Percentiles rank a stretch among this genome's conserved stretches.
phyloP scores from a whole-genome alignment of 2,113 vertebrate genomes.

The Macquaria australasica region DNA sequence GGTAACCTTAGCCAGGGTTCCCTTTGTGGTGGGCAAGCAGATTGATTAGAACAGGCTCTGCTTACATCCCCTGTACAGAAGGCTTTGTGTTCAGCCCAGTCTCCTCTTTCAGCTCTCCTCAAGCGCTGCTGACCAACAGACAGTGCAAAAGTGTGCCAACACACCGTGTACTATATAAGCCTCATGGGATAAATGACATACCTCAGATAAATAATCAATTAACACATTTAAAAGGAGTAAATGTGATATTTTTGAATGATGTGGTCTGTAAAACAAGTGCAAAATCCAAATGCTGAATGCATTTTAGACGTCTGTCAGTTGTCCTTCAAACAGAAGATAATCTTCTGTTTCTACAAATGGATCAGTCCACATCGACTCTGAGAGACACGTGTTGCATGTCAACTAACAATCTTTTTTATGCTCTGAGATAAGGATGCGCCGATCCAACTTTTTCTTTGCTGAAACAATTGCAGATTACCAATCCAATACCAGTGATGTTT shows the following conservation, averaged over 20 bases:
- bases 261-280: neutral
- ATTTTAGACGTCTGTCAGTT: neutral
- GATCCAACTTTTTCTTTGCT: neutral
- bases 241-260: neutral
- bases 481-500: neutral
- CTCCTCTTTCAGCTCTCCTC: conserved; percentile 76
- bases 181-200: conserved; percentile 7
- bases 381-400: neutral
- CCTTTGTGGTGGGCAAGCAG: conserved; percentile 80
- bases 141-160: conserved; percentile 43
- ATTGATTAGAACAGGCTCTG: conserved; percentile 78
- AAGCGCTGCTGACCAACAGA: conserved; percentile 60
- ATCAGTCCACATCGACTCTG: neutral
- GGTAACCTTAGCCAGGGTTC: conserved; percentile 81
- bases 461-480: neutral
- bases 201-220: neutral
- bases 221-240: conserved; percentile 1
- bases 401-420: neutral
- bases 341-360: neutral
- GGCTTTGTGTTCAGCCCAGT: conserved; percentile 74
- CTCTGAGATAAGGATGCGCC: neutral
- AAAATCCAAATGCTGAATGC: neutral
- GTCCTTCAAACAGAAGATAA: neutral
- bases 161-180: neutral
- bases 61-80: conserved; percentile 72